Percentiles rank a stretch among this genome's conserved stretches.
phyloP scores from a whole-genome alignment of 2,888 invertebrate genomes.

The Cyrtodaria siliqua region DNA sequence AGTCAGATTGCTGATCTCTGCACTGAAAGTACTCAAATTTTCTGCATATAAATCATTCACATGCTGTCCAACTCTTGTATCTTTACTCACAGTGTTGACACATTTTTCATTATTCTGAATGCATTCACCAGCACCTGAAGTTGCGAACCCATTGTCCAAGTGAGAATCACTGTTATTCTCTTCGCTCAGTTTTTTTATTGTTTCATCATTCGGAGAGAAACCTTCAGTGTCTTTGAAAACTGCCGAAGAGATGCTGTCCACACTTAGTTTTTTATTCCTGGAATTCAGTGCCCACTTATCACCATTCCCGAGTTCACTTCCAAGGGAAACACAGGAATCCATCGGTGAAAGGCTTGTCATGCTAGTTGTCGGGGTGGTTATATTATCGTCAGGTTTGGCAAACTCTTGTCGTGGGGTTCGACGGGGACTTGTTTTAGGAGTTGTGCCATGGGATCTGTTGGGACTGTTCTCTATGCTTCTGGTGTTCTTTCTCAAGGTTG shows the following conservation, averaged over 20 bases:
- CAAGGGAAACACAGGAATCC: slow-evolving; percentile 67
- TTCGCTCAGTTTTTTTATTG: slow-evolving; percentile 66
- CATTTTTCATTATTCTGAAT: slow-evolving; percentile 80
- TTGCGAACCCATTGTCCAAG: slow-evolving; percentile 52
- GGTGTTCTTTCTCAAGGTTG: slow-evolving; percentile 94
- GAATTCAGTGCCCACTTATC: slow-evolving; percentile 11
- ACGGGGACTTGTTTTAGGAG: slow-evolving; percentile 77
- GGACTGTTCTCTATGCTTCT: slow-evolving; percentile 85
- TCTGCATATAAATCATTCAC: slow-evolving; percentile 77
- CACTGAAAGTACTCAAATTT: slow-evolving; percentile 66
- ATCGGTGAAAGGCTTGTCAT: slow-evolving; percentile 62
- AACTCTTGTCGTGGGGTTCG: slow-evolving; percentile 79
- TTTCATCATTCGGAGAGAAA: slow-evolving; percentile 67
- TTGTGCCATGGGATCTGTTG: slow-evolving; percentile 71
- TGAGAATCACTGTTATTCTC: slow-evolving; percentile 43
- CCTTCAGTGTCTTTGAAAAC: slow-evolving; percentile 70
- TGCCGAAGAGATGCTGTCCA: slow-evolving; percentile 73
- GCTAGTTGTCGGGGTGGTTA: slow-evolving; percentile 71
- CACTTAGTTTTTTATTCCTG: slow-evolving; percentile 67
- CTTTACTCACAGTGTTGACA: slow-evolving; percentile 57
- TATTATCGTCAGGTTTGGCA: slow-evolving; percentile 70
- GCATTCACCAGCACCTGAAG: slow-evolving; percentile 59
- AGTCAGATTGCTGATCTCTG: slow-evolving; percentile 65
- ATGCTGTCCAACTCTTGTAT: slow-evolving; percentile 73
- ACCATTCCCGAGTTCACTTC: slow-evolving; percentile 48